Percentiles rank a stretch among this genome's conserved stretches.
phyloP scores from a whole-genome alignment of 2,113 vertebrate species.

The Phylloscopus whistleri region DNA sequence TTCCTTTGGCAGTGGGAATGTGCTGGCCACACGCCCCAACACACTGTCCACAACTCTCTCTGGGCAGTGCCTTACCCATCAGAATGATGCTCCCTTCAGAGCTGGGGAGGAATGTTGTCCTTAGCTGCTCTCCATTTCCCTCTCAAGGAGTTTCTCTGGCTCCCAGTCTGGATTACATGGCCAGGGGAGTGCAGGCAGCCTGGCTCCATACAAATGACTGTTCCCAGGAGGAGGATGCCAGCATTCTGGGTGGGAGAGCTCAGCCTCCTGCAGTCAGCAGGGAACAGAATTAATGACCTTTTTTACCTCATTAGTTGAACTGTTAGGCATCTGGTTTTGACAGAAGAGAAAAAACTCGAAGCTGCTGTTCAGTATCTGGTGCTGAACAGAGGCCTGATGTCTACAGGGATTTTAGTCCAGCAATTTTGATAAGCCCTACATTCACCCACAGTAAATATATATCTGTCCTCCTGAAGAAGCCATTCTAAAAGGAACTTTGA shows the following conservation, averaged over 20 bases:
- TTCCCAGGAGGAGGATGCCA: background rate
- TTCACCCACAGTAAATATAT: slow-evolving; percentile 1
- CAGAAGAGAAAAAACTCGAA: background rate
- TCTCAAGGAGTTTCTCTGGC: accelerated
- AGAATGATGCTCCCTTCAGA: background rate
- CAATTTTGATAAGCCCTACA: slow-evolving; percentile 21
- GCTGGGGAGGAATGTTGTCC: background rate
- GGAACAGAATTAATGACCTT: slow-evolving; percentile 6
- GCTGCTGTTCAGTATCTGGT: background rate
- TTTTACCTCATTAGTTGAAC: background rate
- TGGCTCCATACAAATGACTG: accelerated
- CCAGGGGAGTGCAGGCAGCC: background rate
- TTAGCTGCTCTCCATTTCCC: background rate
- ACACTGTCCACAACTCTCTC: background rate
- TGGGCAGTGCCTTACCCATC: background rate
- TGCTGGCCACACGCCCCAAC: background rate
- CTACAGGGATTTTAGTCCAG: background rate
- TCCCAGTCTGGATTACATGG: background rate
- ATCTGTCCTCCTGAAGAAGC: background rate
- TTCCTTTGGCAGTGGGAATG: background rate
- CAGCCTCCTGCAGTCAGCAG: background rate
- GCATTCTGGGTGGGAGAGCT: background rate
- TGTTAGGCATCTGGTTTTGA: slow-evolving; percentile 5
- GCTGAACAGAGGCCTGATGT: background rate
- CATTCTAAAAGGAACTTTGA: slow-evolving; percentile 25